phyloP scores from a whole-genome alignment of 2,888 invertebrate genomes.

The Abrostola triplasia region DNA sequence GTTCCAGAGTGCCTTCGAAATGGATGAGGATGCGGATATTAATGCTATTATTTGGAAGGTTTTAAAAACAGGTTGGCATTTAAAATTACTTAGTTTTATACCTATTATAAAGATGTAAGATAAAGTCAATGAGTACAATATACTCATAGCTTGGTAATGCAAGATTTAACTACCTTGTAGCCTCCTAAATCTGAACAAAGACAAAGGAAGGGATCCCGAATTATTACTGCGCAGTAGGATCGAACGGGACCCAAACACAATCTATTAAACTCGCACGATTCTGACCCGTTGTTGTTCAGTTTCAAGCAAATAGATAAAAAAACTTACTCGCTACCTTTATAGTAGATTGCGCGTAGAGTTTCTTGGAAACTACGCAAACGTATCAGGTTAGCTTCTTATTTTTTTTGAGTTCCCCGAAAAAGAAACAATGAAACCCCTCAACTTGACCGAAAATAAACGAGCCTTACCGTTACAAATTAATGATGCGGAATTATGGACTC shows the following conservation, averaged over 20 bases:
- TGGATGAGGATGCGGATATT: constrained; percentile 64
- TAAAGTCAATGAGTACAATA: no score
- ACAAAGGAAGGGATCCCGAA: constrained; percentile 53
- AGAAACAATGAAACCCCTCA: constrained; percentile 29
- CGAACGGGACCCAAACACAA: constrained; percentile 31
- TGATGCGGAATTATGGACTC: constrained; percentile 14
- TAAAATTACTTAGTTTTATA: constrained; percentile 9
- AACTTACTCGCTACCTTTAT: constrained; percentile 25
- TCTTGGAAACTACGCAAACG: constrained; percentile 37
- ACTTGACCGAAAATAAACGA: constrained; percentile 9
- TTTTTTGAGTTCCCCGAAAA: constrained; percentile 25
- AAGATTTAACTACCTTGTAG: constrained; percentile 7
- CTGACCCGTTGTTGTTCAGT: constrained; percentile 28
- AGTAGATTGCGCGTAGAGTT: constrained; percentile 24
- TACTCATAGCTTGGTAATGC: no score
- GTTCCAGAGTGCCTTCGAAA: constrained; percentile 60
- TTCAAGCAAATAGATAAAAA: constrained; percentile 4
- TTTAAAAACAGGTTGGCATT: constrained; percentile 60
- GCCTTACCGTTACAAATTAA: constrained; percentile 15
- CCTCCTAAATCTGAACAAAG: constrained; percentile 39
- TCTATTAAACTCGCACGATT: constrained; percentile 20
- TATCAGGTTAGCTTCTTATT: constrained; percentile 3
- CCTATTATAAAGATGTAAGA: no score
- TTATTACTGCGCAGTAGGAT: constrained; percentile 47
- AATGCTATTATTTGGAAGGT: constrained; percentile 60